Evolutionary conservation across 1,140 invertebrate genomes (phyloP), one percentile per base, ranked within the genome.

Genomic region (Streblospio benedicti): DNA sequence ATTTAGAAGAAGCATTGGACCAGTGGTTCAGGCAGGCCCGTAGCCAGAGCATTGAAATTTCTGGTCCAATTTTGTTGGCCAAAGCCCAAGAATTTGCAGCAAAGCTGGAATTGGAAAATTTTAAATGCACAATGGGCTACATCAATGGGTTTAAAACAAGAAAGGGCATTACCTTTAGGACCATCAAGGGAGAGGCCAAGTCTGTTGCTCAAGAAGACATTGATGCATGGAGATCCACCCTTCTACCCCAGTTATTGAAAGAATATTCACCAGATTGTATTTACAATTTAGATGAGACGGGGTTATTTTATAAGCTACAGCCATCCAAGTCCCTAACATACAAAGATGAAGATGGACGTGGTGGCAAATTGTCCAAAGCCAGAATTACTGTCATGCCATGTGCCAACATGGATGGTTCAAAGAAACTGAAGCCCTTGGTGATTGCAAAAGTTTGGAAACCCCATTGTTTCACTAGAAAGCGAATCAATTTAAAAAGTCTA

Each of bases 381-480:
- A 55, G 65, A 60, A 18, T 69, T 18, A 64, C 65, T 49, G 59
- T 67, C 33, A 23, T 66, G n/a, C 12, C 66, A 4, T 60, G 57
- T 49, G 54, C 56, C 1, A 69, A 71, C 38, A 64, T 62, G 58
- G 31, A 25, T 41, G 67, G 65, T 6, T 43, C 62, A 43, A 57
- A 69, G 25, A 67, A 69, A 56, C 9, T 59, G 2, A 67, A 64
- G 57, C 63, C 57, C 45, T 16, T 66, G 27, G 64, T 81, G 23
- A 79, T 80, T 55, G 79, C 77, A 64, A 79, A 81, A 69, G 72
- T 64, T 28, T 58, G 64, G 67, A 79, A 76, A 33, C 77, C 76
- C 52, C 65, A 68, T 32, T 80, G 77, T 68, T 81, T 78, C 60
- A 79, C n/a, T n/a, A n/a, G n/a, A n/a, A n/a, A n/a, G n/a, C n/a